These are phyloP conservation scores for Bergia puertoricense DNA, from an alignment of 92 coral and sea anemone genomes.

Conservation along the genomic window DNA sequence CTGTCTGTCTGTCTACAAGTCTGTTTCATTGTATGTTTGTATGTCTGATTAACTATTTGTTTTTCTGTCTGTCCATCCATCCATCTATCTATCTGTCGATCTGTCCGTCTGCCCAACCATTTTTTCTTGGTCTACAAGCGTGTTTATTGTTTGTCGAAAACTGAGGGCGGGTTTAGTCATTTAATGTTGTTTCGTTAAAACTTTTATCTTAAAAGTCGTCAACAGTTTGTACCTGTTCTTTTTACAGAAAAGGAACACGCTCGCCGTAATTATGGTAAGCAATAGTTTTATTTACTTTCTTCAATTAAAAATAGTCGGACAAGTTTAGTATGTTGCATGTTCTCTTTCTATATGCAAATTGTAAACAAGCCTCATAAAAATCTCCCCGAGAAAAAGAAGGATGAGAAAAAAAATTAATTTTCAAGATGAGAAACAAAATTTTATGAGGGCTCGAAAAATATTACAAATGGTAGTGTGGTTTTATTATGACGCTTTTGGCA, in stretches of 20 bases:
- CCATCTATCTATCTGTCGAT: neutral
- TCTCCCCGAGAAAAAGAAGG: too few relatives aligned
- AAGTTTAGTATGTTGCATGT: neutral
- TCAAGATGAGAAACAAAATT: too few relatives aligned
- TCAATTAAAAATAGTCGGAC: neutral
- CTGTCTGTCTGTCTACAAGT: too few relatives aligned
- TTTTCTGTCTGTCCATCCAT: too few relatives aligned
- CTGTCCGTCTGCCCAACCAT: neutral
- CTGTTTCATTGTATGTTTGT: neutral
- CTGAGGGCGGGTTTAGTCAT: too few relatives aligned
- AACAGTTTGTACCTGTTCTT: neutral
- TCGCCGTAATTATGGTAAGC: constrained; percentile 10
- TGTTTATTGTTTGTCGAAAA: neutral
- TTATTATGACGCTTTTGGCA: too few relatives aligned
- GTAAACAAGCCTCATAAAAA: too few relatives aligned
- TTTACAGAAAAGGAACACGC: constrained; percentile 35
- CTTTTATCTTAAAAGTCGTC: too few relatives aligned
- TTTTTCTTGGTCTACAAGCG: neutral
- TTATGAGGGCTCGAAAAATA: too few relatives aligned
- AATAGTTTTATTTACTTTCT: neutral
- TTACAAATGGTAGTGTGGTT: too few relatives aligned
- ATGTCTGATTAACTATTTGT: neutral
- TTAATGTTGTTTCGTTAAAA: too few relatives aligned
- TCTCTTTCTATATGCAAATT: neutral
- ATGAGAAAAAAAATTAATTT: too few relatives aligned